Evolutionary conservation across 2,797 vertebrate genomes (phyloP).

Genomic region (Syndactyla subalaris): DNA sequence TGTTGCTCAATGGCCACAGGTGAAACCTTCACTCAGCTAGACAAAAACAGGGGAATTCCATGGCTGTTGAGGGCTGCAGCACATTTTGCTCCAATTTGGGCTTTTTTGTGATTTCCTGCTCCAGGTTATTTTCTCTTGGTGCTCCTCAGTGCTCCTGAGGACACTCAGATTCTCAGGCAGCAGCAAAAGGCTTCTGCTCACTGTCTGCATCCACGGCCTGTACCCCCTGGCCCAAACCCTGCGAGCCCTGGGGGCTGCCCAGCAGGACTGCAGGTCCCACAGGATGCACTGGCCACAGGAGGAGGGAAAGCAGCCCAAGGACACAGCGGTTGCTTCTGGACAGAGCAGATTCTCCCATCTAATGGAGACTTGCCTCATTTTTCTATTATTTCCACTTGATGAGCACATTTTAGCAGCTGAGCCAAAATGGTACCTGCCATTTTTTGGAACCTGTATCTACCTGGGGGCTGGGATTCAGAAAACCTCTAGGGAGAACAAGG

Average conservation of each 20-base stretch:
- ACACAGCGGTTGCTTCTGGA: background rate
- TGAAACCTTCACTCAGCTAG: background rate
- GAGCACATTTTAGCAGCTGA: background rate
- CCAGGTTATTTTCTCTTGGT: background rate
- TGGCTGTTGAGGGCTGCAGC: background rate
- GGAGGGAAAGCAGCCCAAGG: background rate
- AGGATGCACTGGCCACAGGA: background rate
- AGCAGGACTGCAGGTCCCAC: background rate
- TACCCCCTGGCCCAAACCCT: background rate
- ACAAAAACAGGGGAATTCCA: background rate
- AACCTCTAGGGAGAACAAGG: background rate
- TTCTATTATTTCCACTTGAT: background rate
- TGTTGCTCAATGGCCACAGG: background rate
- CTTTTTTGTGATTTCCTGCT: background rate
- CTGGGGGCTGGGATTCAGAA: background rate
- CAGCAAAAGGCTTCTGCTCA: background rate
- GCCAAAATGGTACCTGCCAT: background rate
- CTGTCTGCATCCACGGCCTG: background rate
- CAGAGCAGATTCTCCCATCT: background rate
- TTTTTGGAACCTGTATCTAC: background rate
- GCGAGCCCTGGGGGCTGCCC: background rate
- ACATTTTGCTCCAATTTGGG: background rate
- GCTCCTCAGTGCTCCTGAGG: background rate
- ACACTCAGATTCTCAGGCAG: background rate
- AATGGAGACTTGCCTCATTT: fast-evolving